Base-by-base conservation (phyloP, 2,888 invertebrate species). In the Diogma glabrata region DNA sequence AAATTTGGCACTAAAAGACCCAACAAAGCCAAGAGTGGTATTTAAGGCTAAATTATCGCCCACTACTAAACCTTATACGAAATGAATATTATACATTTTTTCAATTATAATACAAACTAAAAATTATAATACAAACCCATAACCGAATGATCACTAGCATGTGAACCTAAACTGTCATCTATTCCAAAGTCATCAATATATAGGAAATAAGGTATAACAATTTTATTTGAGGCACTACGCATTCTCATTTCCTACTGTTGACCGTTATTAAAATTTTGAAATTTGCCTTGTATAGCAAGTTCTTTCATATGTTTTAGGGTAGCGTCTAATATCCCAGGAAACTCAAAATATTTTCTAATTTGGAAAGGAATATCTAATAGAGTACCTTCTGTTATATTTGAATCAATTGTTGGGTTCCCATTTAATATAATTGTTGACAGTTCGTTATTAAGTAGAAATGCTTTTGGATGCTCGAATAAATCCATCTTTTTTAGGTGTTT, bases 271-370 rank as follows among this genome's bases (percentile, higher is more conserved):
- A 17, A 14, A 17, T 36, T 36, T 36, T 3, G 4, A 36, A 36
- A 3, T 36, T 36, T 36, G 3, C 36, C 36, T 10, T 14, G 3
- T 8, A 3, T 3, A 3, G 36, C 4, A 10, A 36, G 36, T 3
- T 14, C 14, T 3, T 3, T 14, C n/a, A 36, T 36, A 9, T 36
- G 14, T 33, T 4, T 10, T 36, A 36, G 16, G 17, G n/a, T 3
- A 36, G 9, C 14, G 6, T 36, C 16, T 36, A 10, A 36, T 36
- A 16, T 16, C 7, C 7, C 38, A 17, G 38, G 38, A 16, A 12
- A 38, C 16, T 38, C 38, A 38, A 38, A 38, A 38, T 38, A 38
- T 10, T 5, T 38, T 38, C 38, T n/a, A 16, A 38, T 38, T 38
- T 38, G 38, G 19, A 38, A 38, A 14, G 38, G 19, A 38, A 38